phyloP scores from a whole-genome alignment of 1,140 invertebrate species.

The Dendrolimus punctatus region DNA sequence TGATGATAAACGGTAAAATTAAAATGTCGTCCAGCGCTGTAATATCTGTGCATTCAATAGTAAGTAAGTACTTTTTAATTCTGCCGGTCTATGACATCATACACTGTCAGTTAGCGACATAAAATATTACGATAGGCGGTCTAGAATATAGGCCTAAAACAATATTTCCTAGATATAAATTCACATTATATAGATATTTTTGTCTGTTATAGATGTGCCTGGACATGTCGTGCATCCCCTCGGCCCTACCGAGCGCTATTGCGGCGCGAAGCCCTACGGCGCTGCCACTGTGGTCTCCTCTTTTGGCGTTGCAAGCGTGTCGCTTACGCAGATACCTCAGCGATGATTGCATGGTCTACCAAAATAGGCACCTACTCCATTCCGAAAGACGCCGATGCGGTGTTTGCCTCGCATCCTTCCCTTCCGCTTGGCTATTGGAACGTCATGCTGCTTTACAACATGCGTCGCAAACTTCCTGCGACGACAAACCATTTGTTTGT shows the following conservation, averaged over 20 bases:
- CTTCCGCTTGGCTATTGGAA: slow-evolving; percentile 85
- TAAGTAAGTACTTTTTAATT: too few relatives aligned
- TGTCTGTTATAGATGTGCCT: slow-evolving; percentile 52
- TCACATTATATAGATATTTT: not conserved
- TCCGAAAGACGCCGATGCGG: slow-evolving; percentile 78
- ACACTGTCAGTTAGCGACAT: too few relatives aligned
- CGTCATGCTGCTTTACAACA: slow-evolving; percentile 86
- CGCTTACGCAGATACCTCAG: slow-evolving; percentile 68
- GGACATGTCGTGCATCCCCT: slow-evolving; percentile 53
- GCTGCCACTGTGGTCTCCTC: slow-evolving; percentile 69
- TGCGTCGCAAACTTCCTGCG: slow-evolving; percentile 70
- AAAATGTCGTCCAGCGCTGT: too few relatives aligned
- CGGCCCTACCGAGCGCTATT: slow-evolving; percentile 55
- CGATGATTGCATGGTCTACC: slow-evolving; percentile 60
- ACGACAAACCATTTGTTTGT: slow-evolving; percentile 93
- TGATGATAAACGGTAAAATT: too few relatives aligned
- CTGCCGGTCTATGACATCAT: too few relatives aligned
- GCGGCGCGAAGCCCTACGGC: slow-evolving; percentile 72
- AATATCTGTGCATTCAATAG: too few relatives aligned
- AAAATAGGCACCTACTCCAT: slow-evolving; percentile 53
- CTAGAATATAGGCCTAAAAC: too few relatives aligned
- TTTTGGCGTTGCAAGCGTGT: slow-evolving; percentile 64
- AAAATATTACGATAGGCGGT: too few relatives aligned
- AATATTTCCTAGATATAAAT: too few relatives aligned
- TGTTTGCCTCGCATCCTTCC: slow-evolving; percentile 86